phyloP scores from a whole-genome alignment of 2,797 vertebrate species.

The Clarias platycephalus region DNA sequence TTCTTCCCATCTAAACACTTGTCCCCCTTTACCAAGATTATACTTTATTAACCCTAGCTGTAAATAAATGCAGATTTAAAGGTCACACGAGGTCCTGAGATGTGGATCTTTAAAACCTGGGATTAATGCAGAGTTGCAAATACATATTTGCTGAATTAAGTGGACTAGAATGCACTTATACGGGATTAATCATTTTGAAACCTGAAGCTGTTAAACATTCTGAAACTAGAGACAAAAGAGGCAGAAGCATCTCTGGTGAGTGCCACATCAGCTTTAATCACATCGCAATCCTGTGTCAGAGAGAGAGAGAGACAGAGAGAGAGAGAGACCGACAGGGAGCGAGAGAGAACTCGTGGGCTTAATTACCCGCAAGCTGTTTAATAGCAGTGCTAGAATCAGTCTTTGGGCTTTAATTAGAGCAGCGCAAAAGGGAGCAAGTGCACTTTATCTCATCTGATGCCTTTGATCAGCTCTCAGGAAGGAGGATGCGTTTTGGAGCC shows the following conservation, averaged over 20 bases:
- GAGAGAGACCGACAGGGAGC: constrained; percentile 3
- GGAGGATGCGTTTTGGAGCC: constrained; percentile 14
- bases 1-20: neutral
- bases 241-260: constrained; percentile 4
- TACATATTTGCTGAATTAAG: neutral
- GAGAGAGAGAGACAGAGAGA: constrained; percentile 12
- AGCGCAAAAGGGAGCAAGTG: constrained; percentile 24
- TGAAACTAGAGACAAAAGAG: constrained; percentile 13
- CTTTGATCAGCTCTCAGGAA: constrained; percentile 35
- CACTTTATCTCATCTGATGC: constrained; percentile 32
- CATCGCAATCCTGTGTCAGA: constrained; percentile 19
- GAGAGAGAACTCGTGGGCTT: constrained; percentile 25
- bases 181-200: constrained; percentile 25
- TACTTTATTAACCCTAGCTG: neutral
- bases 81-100: too few relatives aligned
- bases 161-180: neutral
- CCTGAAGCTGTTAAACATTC: constrained; percentile 8
- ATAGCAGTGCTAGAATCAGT: constrained; percentile 37
- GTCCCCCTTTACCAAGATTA: neutral
- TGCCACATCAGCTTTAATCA: constrained; percentile 32
- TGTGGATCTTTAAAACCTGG: too few relatives aligned
- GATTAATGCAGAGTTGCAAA: neutral
- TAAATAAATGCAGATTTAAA: too few relatives aligned
- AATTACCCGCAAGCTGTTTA: constrained; percentile 51
- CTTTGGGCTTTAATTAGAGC: constrained; percentile 50